Evolutionary conservation across 2,888 invertebrate genomes (phyloP), one percentile per base, ranked within the genome.

Genomic region (Acleris emargana): DNA sequence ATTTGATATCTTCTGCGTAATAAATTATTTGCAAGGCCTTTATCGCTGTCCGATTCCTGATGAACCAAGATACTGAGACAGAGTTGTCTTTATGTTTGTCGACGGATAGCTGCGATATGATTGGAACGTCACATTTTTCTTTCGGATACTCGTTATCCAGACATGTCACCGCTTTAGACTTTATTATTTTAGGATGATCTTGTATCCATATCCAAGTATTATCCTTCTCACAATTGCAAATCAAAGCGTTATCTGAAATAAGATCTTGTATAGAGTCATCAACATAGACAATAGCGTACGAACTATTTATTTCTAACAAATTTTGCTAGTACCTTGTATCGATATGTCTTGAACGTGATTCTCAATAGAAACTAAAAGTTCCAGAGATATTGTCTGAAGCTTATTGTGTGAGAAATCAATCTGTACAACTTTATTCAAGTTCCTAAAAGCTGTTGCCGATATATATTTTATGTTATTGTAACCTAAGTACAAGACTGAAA

Each of bases 131-230:
- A 74, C 92, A 92, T 74, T 89, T 89, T 71, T 89, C 88, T 70
- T 81, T 88, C 2, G 91, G 91, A 72, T 89, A 89, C 68, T 91
- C 90, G 69, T 89, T 80, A 66, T 91, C 88, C 17, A 83, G 69
- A 64, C 92, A 92, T 53, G 83, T 78, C 3, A 88, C 83, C 59
- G 83, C 78, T 66, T 81, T 86, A 3, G 84, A 75, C 71, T 88
- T 88, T 61, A 92, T 84, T 70, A 88, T 87, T 79, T 87, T 90
- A 16, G 96, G 96, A 90, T 98, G 97, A 86, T 97, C 96, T 80
- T 97, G 94, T 74, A 98, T 93, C 98, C 98, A 98, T 82, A 97
- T 96, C 97, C 98, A 97, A 45, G 97, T 94, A 84, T 97, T 97
- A 84, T 97, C 96, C 76, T 97, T 96, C 83, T 97, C 97, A 86